Base-by-base conservation (phyloP, 2,797 vertebrate species). In the Lithobates sylvaticus region DNA sequence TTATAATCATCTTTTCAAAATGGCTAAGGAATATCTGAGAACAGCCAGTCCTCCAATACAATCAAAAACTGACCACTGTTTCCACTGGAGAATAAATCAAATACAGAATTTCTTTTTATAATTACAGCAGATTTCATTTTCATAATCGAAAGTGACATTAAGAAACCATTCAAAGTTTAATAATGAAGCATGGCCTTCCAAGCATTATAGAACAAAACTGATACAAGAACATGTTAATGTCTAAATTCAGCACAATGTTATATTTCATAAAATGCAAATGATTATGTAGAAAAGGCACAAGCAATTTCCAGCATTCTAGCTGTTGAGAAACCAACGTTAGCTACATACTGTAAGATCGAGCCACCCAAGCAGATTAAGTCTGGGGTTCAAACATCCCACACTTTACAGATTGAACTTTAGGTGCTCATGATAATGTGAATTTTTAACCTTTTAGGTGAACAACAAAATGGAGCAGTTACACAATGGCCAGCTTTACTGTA, bases 51-150 rank as follows among this genome's bases (percentile, higher is more conserved):
- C 72, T 26, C n/a, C 42, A 74, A 44, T 47, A 16, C 42, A 74
- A 47, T 74, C 72, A 27, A 1, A 74, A 47, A 74, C 42, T 74
- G 72, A 74, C 72, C 72, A 50, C 42, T 50, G n/a, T 74, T 50
- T 50, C 44, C 72, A 47, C 44, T 50, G n/a, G 72, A 74, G 72
- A 47, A 74, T 74, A 74, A 74, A 74, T 47, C 39, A 74, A 74
- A 50, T n/a, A 23, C 10, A 27, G 39, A 74, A 16, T 74, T 47
- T 74, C 42, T 74, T 47, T 44, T 74, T 50, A 16, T 74, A 74
- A 74, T 74, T 74, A 27, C 72, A 27, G 8, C 2, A 74, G 36
- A 23, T 74, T 74, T 74, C 72, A 47, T 74, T 74, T 74, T 26
- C 42, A 74, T 27, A 74, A 74, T 74, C n/a, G 72, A 74, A 74